phyloP scores from a whole-genome alignment of 2,888 invertebrate species.

The Macropis europaea region DNA sequence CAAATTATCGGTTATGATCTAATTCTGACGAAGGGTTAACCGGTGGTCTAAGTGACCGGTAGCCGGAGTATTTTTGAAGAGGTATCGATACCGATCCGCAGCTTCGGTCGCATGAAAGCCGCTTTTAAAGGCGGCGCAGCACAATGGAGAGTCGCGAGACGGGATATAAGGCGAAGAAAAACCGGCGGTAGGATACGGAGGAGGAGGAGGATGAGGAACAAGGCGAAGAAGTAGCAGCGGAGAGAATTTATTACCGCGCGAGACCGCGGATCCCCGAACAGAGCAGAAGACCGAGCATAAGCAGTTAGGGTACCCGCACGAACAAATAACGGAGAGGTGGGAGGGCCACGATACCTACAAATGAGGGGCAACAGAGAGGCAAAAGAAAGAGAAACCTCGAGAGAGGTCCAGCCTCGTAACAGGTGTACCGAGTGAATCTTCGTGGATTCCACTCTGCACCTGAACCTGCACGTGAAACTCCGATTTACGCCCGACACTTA shows the following conservation, averaged over 20 bases:
- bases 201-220: conserved; percentile 29
- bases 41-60: no score
- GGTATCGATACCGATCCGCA: conserved; percentile 22
- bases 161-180: conserved; percentile 47
- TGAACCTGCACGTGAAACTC: conserved; percentile 36
- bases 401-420: conserved; percentile 52
- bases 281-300: conserved; percentile 42
- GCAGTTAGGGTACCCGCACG: conserved; percentile 54
- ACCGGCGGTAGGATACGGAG: conserved; percentile 39
- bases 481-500: conserved; percentile 42
- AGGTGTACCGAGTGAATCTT: conserved; percentile 57
- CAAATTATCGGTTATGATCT: no score
- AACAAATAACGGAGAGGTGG: conserved; percentile 62
- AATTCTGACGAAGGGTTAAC: no score
- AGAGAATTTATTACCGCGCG: conserved; percentile 69
- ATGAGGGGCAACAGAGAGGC: conserved; percentile 56
- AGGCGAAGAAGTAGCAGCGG: conserved; percentile 53
- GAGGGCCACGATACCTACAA: conserved; percentile 59
- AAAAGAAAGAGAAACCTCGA: conserved; percentile 33
- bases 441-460: conserved; percentile 37
- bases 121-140: conserved; percentile 48
- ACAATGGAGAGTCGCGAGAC: conserved; percentile 49
- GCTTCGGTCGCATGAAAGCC: conserved; percentile 9
- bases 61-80: no score
- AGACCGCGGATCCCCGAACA: conserved; percentile 47